Conservation (phyloP, 1,140 invertebrate species). For the Plectrocnemia conspersa region DNA sequence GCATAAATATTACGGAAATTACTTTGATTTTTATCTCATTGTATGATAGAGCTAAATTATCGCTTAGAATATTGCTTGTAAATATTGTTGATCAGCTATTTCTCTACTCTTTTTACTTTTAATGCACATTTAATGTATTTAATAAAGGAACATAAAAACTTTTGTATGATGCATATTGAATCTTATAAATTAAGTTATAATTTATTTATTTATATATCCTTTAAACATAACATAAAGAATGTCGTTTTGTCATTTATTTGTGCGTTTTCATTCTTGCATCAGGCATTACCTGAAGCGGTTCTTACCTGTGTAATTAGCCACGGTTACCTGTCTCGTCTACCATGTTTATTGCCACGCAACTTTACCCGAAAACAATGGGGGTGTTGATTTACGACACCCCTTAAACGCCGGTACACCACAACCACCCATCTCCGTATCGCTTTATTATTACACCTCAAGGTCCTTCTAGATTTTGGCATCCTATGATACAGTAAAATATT, state of each 20-base stretch:
- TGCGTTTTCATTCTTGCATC: not conserved
- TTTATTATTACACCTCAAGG: constrained; percentile 18
- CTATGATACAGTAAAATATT: constrained; percentile 12
- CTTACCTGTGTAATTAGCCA: constrained; percentile 15
- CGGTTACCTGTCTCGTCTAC: constrained; percentile 10
- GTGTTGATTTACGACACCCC: constrained; percentile 13
- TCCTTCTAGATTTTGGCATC: not conserved
- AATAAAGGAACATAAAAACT: no score
- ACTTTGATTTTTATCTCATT: no score
- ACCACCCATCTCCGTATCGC: constrained; percentile 3
- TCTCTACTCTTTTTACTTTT: no score
- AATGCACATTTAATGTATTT: no score
- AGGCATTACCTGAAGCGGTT: not conserved
- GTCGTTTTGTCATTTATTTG: no score
- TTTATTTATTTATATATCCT: not conserved
- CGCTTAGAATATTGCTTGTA: no score
- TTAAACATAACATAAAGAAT: not conserved
- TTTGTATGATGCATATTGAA: no score
- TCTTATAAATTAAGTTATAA: no score
- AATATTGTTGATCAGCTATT: no score
- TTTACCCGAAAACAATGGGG: not conserved
- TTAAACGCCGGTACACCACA: constrained; percentile 13
- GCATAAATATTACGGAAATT: no score
- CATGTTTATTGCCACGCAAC: not conserved
- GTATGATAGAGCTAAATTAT: no score